These are phyloP conservation scores for Chaenogobius annularis DNA, from an alignment of 2,113 vertebrate species.

Conservation along the genomic window DNA sequence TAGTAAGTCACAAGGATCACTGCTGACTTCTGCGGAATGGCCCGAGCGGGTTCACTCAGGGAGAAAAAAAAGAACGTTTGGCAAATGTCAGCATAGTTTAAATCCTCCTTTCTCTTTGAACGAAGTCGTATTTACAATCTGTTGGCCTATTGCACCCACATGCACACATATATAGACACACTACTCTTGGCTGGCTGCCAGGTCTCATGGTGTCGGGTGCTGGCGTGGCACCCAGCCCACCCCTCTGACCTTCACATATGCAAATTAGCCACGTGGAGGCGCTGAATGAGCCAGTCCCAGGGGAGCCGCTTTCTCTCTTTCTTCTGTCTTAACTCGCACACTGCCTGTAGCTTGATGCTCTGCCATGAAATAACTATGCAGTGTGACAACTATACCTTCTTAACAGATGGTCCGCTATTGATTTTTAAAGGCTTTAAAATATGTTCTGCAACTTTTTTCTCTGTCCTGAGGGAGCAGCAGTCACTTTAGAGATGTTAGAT, in stretches of 20 bases:
- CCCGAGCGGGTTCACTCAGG: conserved; percentile 39
- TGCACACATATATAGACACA: conserved; percentile 15
- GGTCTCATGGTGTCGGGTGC: conserved; percentile 62
- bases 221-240: conserved; percentile 54
- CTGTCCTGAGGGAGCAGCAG: conserved; percentile 50
- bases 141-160: conserved; percentile 22
- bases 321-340: neutral
- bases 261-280: conserved; percentile 90
- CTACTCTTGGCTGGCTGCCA: conserved; percentile 79
- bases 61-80: conserved; percentile 41
- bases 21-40: conserved; percentile 61
- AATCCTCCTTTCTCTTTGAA: conserved; percentile 47
- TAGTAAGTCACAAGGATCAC: conserved; percentile 57
- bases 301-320: conserved; percentile 55
- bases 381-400: neutral
- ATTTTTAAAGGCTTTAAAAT: conserved; percentile 10
- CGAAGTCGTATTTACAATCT: conserved; percentile 44
- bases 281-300: conserved; percentile 76
- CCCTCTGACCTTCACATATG: conserved; percentile 89
- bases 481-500: conserved; percentile 59
- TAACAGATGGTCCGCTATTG: conserved; percentile 30
- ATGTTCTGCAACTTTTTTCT: conserved; percentile 24
- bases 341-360: neutral
- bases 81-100: conserved; percentile 59
- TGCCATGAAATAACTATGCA: conserved; percentile 5